Percentiles rank a stretch among this genome's conserved stretches.
Evolutionary conservation across 2,888 invertebrate species (phyloP).

Genomic region (Hecatera dysodea): DNA sequence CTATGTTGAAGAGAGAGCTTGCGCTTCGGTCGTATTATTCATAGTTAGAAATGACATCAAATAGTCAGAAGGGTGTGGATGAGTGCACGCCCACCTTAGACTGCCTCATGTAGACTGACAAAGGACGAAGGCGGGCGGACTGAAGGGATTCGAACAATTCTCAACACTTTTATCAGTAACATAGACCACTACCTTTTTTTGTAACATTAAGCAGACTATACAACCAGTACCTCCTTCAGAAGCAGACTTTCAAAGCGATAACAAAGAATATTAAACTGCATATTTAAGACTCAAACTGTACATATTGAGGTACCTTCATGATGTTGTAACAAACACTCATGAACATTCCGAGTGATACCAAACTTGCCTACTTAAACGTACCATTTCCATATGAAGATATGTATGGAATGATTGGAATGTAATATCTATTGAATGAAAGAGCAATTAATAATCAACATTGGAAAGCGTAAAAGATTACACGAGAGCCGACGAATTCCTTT

Average conservation of each 20-base stretch:
- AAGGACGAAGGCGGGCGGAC: constrained; percentile 24
- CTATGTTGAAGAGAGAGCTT: constrained; percentile 30
- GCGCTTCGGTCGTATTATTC: background rate
- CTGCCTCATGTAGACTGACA: constrained; percentile 10
- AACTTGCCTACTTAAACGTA: constrained; percentile 69
- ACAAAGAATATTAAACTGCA: constrained; percentile 48
- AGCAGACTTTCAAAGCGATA: constrained; percentile 50
- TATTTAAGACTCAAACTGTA: constrained; percentile 51
- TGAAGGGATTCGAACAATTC: background rate
- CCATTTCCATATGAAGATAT: constrained; percentile 76
- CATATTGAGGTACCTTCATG: constrained; percentile 29
- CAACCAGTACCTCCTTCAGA: constrained; percentile 18
- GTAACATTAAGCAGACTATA: constrained; percentile 11
- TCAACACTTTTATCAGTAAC: no score
- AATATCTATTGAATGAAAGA: constrained; percentile 84
- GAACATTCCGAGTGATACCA: constrained; percentile 60
- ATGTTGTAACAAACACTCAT: constrained; percentile 62
- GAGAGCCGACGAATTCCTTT: constrained; percentile 83
- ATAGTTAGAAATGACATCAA: constrained; percentile 16
- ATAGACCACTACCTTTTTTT: no score
- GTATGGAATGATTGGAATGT: constrained; percentile 82
- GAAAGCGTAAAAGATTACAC: constrained; percentile 88
- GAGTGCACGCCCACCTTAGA: constrained; percentile 2
- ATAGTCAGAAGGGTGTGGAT: constrained; percentile 5
- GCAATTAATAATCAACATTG: constrained; percentile 87